Evolutionary conservation across 1,140 invertebrate genomes (phyloP).

Genomic region (Drosophila jambulina): DNA sequence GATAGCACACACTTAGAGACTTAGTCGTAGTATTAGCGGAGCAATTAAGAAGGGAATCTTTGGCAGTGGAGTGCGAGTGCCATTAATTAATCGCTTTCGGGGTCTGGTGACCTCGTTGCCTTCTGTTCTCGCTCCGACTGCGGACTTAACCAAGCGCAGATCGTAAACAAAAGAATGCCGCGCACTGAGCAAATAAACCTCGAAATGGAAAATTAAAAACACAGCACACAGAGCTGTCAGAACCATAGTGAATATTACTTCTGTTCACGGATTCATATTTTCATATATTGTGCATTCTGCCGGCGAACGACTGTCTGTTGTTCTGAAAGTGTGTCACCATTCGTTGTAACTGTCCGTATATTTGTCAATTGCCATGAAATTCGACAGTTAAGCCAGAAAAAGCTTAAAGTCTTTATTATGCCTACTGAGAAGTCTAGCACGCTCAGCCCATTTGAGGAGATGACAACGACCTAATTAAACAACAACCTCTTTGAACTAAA

Average conservation of each 20-base stretch:
- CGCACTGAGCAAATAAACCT: conserved; percentile 55
- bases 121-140: conserved; percentile 44
- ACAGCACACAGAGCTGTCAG: conserved; percentile 5
- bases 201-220: conserved; percentile 49
- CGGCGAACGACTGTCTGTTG: conserved; percentile 26
- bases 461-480: neutral
- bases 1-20: conserved; percentile 17
- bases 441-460: neutral
- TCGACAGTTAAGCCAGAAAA: conserved; percentile 33
- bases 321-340: conserved; percentile 70
- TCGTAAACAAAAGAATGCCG: conserved; percentile 46
- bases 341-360: conserved; percentile 55
- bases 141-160: conserved; percentile 49
- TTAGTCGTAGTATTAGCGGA: conserved; percentile 40
- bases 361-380: conserved; percentile 40
- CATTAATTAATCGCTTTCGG: conserved; percentile 46
- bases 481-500: neutral
- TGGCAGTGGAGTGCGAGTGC: neutral
- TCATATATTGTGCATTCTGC: conserved; percentile 61
- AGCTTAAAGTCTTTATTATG: neutral
- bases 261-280: conserved; percentile 51
- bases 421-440: neutral
- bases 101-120: conserved; percentile 39
- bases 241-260: conserved; percentile 14
- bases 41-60: conserved; percentile 37